Percentiles rank a stretch among this genome's conserved stretches.
phyloP scores from a whole-genome alignment of 2,888 invertebrate species.

The Chymomyza fuscimana region DNA sequence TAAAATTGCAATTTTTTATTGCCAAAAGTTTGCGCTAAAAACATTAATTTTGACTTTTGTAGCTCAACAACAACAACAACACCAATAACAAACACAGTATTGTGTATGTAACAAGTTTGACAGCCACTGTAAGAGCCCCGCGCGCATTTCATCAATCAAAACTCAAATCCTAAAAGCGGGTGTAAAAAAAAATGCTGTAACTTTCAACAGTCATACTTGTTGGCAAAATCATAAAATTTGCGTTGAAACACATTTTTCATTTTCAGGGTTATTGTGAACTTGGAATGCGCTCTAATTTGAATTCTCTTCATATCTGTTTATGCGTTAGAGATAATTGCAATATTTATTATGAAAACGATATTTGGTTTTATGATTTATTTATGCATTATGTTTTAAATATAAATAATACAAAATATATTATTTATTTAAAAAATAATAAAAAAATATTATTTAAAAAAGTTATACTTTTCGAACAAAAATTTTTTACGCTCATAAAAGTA shows the following conservation, averaged over 20 bases:
- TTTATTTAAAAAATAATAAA: no score
- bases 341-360: background rate
- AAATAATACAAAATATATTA: no score
- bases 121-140: constrained; percentile 26
- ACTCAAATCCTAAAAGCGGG: constrained; percentile 8
- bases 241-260: constrained; percentile 54
- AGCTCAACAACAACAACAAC: background rate
- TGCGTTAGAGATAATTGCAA: background rate
- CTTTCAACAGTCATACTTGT: background rate
- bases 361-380: no score
- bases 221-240: background rate
- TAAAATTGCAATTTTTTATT: constrained; percentile 15
- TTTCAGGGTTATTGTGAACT: constrained; percentile 17
- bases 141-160: constrained; percentile 52
- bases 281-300: background rate
- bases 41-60: background rate
- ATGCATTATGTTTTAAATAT: no score
- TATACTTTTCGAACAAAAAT: no score
- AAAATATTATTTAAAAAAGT: no score
- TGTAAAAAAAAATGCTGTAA: background rate
- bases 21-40: background rate
- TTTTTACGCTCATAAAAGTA: no score
- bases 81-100: constrained; percentile 3
- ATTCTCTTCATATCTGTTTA: background rate
- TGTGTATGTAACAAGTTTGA: constrained; percentile 26